Conservation (phyloP, 2,797 vertebrate genomes). For the Alauda arvensis region DNA sequence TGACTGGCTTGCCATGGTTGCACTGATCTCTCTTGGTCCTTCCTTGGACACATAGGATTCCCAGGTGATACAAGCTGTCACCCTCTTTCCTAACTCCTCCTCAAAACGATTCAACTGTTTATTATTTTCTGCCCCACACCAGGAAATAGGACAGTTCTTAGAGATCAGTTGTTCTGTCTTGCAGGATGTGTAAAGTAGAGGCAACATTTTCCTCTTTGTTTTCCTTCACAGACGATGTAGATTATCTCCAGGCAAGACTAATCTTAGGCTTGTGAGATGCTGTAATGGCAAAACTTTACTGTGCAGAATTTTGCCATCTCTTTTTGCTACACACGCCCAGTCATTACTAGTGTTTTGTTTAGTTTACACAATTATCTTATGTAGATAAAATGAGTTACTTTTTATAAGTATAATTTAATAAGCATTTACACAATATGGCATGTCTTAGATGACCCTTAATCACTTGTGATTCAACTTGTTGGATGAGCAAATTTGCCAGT, state of each 20-base stretch:
- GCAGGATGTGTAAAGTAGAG: neutral
- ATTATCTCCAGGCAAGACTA: neutral
- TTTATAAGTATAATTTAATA: constrained; percentile 14
- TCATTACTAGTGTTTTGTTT: constrained; percentile 13
- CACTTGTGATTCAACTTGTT: constrained; percentile 36
- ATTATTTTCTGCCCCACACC: neutral
- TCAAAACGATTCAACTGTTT: neutral
- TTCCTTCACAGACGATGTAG: neutral
- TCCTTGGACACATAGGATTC: neutral
- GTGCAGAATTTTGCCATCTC: constrained; percentile 3
- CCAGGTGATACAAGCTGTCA: neutral
- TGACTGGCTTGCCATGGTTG: neutral
- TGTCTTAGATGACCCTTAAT: constrained; percentile 42
- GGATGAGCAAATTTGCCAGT: constrained; percentile 14
- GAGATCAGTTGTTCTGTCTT: neutral
- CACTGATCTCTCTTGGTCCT: neutral
- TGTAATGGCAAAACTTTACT: neutral
- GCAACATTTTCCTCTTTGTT: neutral
- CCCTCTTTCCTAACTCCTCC: neutral
- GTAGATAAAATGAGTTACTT: constrained; percentile 34
- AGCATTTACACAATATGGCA: constrained; percentile 6
- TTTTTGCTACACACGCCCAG: neutral
- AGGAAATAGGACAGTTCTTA: neutral
- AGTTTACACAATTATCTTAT: constrained; percentile 17
- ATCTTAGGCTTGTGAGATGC: neutral